Base-by-base conservation (phyloP, 2,888 invertebrate species). In the Drosophila meridiana region DNA sequence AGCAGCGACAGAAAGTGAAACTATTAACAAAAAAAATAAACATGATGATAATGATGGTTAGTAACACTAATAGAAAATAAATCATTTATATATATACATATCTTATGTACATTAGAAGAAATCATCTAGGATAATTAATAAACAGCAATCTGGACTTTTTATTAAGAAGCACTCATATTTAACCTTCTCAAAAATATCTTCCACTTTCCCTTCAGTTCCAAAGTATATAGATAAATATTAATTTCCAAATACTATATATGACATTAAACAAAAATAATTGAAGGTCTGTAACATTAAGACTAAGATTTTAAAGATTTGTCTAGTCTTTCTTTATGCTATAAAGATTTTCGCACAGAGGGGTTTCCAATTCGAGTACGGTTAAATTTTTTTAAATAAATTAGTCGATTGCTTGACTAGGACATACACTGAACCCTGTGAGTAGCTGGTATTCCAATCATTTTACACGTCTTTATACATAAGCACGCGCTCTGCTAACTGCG, bases 11-110 rank as follows among this genome's bases (percentile, higher is more conserved):
- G 81, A 75, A 67, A 53, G 71, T 52, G 89, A 90, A 71, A 63
- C 73, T 64, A 80, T 76, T 59, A 82, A 76, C 67, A 79, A 80
- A 78, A 91, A 84, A 75, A 82, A 80, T 58, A 91, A 92, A 57
- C 89, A 91, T 79, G 91, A 91, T 74, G 91, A 90, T 62, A 85
- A 87, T 78, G 92, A 94, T 85, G 94, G 92, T 92, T 87, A 84
- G 88, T 80, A 73, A 55, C 42, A 71, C 28, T 8, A 48, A 30
- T 3, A 28, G 63, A 68, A 50, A n/a, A 9, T 1, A 60, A 40
- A 50, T n/a, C 8, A 26, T 32, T 58, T 45, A 14, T 26, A 28
- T 45, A 11, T 5, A 5, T 34, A 5, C 4, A 38, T 7, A 13
- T 14, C 11, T 52, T 26, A 28, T 48, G n/a, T 48, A 9, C 4